Percentiles rank a stretch among this genome's conserved stretches.
These are phyloP conservation scores for Stenchaetothrips biformis DNA, from an alignment of 2,888 invertebrate genomes.

Conservation along the genomic window DNA sequence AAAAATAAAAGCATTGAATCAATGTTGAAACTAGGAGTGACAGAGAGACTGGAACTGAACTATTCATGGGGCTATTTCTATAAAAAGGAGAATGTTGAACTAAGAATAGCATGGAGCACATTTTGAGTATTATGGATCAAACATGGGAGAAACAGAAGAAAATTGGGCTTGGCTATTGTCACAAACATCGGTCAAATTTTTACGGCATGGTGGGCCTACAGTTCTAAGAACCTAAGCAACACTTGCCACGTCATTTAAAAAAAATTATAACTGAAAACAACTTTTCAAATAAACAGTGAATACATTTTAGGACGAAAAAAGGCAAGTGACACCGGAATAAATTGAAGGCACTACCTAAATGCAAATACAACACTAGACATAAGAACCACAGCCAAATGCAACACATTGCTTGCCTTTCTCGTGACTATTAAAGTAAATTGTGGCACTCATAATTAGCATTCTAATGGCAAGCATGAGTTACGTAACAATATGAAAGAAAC, in stretches of 20 bases:
- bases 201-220: background rate
- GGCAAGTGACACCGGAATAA: background rate
- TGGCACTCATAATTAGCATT: background rate
- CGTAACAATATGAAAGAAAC: background rate
- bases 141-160: too few species aligned
- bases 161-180: too few species aligned
- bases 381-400: conserved; percentile 9
- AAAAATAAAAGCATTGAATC: too few species aligned
- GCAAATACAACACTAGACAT: background rate
- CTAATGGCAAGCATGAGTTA: conserved; percentile 15
- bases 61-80: too few species aligned
- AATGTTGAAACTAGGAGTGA: too few species aligned
- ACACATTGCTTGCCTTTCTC: background rate
- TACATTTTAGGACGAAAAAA: background rate
- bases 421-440: background rate
- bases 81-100: background rate
- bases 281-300: background rate
- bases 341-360: background rate
- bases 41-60: too few species aligned
- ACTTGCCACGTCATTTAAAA: background rate
- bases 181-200: background rate
- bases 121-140: background rate
- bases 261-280: background rate
- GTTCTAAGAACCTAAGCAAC: background rate
- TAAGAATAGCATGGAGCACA: background rate